A percentile compares a stretch with the other conserved stretches of the same genome.
phyloP scores from a whole-genome alignment of 2,113 vertebrate genomes.

The Mormyrus lacerda region DNA sequence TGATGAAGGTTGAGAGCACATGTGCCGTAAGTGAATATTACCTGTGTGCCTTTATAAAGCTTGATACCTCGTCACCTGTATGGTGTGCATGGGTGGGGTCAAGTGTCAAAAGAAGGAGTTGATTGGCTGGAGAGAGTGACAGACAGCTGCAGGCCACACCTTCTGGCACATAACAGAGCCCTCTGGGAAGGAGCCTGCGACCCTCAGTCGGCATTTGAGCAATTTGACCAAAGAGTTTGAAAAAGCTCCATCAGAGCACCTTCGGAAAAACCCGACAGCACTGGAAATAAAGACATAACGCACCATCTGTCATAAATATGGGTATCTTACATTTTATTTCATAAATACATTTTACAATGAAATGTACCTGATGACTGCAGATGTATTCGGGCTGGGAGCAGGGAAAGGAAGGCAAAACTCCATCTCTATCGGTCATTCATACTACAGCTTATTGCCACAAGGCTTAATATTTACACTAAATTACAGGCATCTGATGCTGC shows the following conservation, averaged over 20 bases:
- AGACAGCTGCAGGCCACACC: neutral
- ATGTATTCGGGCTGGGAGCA: slow-evolving; percentile 20
- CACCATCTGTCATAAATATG: slow-evolving; percentile 31
- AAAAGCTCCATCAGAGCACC: neutral
- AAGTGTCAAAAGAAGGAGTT: too few relatives aligned
- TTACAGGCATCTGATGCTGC: slow-evolving; percentile 26
- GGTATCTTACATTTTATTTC: slow-evolving; percentile 42
- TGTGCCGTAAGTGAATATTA: neutral
- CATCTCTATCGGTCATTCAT: slow-evolving; percentile 17
- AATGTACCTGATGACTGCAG: slow-evolving; percentile 27
- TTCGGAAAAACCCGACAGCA: neutral
- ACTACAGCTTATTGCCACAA: slow-evolving; percentile 37
- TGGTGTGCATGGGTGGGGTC: neutral
- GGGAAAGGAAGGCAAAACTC: slow-evolving; percentile 15
- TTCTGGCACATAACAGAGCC: neutral
- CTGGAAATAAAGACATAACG: neutral
- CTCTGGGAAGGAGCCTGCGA: neutral
- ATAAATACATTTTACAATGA: slow-evolving; percentile 46
- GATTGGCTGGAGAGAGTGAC: neutral
- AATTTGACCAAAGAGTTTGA: neutral
- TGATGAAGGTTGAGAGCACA: neutral
- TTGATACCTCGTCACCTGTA: neutral
- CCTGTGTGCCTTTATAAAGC: neutral
- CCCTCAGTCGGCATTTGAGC: neutral
- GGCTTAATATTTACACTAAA: slow-evolving; percentile 39